Percentiles rank a stretch among this genome's conserved stretches.
phyloP scores from a whole-genome alignment of 2,888 invertebrate species.

The Helicoverpa assulta region DNA sequence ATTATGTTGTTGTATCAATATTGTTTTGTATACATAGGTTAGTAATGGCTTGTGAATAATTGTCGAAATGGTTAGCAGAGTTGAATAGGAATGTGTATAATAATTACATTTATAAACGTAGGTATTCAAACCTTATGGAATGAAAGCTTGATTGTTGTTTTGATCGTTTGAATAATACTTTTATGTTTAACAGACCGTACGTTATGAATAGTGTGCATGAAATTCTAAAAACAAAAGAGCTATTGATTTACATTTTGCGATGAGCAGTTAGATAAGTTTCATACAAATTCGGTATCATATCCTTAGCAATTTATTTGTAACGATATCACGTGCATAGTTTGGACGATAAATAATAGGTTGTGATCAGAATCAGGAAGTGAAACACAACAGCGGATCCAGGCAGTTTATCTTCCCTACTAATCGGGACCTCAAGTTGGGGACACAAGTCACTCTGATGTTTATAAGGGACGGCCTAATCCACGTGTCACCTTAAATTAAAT shows the following conservation, averaged over 20 bases:
- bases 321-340: conserved; percentile 12
- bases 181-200: not conserved
- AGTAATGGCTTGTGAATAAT: conserved; percentile 26
- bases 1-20: conserved; percentile 39
- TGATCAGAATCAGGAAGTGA: conserved; percentile 35
- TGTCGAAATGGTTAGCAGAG: conserved; percentile 20
- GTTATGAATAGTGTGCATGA: not conserved
- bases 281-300: conserved; percentile 4
- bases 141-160: conserved; percentile 33
- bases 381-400: conserved; percentile 37
- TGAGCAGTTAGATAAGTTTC: not conserved
- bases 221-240: not conserved
- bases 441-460: conserved; percentile 56
- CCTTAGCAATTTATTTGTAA: conserved; percentile 19
- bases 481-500: conserved; percentile 57
- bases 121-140: conserved; percentile 40
- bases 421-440: conserved; percentile 49
- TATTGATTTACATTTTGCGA: not conserved
- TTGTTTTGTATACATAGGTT: conserved; percentile 44
- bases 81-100: conserved; percentile 35
- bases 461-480: conserved; percentile 54
- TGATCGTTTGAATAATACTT: not conserved
- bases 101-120: conserved; percentile 46
- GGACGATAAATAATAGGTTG: conserved; percentile 32
- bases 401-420: conserved; percentile 56